A percentile compares a stretch with the other conserved stretches of the same genome.
Conservation (phyloP, 2,797 vertebrate genomes). For the Manis pentadactyla region DNA sequence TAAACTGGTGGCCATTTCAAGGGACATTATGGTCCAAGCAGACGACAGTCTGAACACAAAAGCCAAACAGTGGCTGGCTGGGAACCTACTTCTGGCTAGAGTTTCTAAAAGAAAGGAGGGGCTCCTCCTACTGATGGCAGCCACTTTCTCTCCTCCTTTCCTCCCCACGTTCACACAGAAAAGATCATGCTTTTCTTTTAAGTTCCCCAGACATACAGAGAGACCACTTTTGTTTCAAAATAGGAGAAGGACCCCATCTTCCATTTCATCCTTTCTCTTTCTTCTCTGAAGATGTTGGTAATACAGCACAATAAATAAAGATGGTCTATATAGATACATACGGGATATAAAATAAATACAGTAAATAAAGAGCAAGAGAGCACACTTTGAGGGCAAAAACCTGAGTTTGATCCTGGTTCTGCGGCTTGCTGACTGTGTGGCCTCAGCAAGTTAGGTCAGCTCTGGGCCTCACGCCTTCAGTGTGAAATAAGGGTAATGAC, state of each 20-base stretch:
- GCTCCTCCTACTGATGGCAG: not conserved
- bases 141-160: not conserved
- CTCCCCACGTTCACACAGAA: not conserved
- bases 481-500: not conserved
- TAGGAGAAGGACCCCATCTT: not conserved
- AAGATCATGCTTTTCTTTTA: not conserved
- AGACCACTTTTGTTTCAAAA: not conserved
- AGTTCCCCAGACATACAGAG: not conserved
- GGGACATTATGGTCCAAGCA: constrained; percentile 29
- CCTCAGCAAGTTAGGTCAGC: not conserved
- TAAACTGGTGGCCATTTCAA: not conserved
- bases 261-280: not conserved
- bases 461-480: not conserved
- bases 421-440: not conserved
- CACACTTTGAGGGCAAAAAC: not conserved
- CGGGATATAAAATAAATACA: no score
- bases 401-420: not conserved
- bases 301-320: not conserved
- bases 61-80: not conserved
- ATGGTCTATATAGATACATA: not conserved
- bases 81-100: constrained; percentile 5
- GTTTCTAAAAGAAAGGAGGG: constrained; percentile 21
- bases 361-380: not conserved
- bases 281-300: not conserved
- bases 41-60: constrained; percentile 12